phyloP scores from a whole-genome alignment of 2,888 invertebrate species.

The Epirrhoe alternata region DNA sequence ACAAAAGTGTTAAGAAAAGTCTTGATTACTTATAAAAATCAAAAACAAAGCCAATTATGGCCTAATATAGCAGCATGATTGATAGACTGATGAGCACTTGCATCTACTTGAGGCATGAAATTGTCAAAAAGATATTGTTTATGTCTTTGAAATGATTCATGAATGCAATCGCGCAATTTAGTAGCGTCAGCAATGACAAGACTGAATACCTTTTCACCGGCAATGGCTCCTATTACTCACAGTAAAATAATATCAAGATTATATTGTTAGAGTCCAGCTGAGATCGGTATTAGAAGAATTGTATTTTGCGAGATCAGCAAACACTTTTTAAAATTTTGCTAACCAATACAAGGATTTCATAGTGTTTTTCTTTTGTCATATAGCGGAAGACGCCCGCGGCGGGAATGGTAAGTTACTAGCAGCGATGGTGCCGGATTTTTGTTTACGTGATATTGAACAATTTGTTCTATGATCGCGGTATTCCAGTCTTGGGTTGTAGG shows the following conservation, averaged over 20 bases:
- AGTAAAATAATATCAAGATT: background rate
- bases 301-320: too few species aligned
- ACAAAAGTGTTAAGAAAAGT: too few species aligned
- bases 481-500: conserved; percentile 16
- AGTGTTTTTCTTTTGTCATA: conserved; percentile 31
- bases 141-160: background rate
- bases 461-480: conserved; percentile 9
- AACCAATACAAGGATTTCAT: conserved; percentile 33
- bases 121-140: background rate
- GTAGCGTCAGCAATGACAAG: background rate
- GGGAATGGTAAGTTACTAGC: conserved; percentile 32
- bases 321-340: background rate
- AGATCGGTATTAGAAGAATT: background rate
- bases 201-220: background rate
- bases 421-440: conserved; percentile 23
- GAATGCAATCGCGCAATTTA: background rate
- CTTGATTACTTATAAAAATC: too few species aligned
- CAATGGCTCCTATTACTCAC: background rate
- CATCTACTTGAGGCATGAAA: background rate
- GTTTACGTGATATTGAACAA: conserved; percentile 11
- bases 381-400: conserved; percentile 29
- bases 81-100: too few species aligned
- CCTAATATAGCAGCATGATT: too few species aligned
- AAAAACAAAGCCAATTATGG: too few species aligned
- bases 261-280: background rate